Conservation (phyloP, 2,888 invertebrate genomes). For the Heterodera filipjevi region DNA sequence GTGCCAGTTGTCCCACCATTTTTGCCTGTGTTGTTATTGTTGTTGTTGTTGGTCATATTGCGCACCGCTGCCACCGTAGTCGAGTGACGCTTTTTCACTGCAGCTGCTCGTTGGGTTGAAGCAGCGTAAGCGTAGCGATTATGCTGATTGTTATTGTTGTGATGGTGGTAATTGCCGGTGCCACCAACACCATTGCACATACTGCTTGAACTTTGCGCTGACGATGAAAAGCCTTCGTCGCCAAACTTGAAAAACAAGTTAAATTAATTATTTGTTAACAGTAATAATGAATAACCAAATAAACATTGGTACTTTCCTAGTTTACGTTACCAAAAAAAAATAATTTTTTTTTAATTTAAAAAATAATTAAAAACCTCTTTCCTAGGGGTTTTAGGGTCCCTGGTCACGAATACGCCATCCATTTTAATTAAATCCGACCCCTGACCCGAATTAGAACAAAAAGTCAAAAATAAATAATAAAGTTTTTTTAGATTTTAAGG, state of each 20-base stretch:
- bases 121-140: neutral
- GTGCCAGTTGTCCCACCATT: neutral
- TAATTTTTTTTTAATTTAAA: neutral
- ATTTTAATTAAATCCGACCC: no score
- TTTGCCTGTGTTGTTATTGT: neutral
- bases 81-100: neutral
- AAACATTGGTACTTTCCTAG: no score
- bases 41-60: neutral
- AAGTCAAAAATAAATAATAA: no score
- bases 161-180: neutral
- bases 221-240: slow-evolving; percentile 7
- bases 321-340: no score
- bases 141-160: neutral
- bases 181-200: neutral
- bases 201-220: slow-evolving; percentile 5
- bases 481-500: no score
- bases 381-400: no score
- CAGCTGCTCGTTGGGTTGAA: neutral
- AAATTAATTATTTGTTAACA: no score
- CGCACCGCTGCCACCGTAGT: neutral
- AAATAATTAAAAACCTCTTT: no score
- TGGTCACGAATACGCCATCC: no score
- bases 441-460: no score
- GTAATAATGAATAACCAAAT: no score
- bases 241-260: no score